phyloP scores from a whole-genome alignment of 2,888 invertebrate genomes.

The Ceriagrion tenellum region DNA sequence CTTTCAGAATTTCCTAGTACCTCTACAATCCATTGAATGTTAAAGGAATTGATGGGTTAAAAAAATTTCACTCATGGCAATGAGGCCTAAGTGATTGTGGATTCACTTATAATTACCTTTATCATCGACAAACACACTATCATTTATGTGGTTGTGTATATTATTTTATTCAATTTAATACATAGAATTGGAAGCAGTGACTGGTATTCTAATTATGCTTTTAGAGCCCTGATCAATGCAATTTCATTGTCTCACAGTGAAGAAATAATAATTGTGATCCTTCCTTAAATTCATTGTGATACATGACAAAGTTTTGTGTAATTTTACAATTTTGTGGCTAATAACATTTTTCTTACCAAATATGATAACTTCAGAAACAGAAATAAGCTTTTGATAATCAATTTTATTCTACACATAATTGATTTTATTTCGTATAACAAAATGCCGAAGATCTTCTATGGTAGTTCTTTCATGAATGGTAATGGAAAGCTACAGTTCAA shows the following conservation, averaged over 20 bases:
- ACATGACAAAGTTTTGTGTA: conserved; percentile 60
- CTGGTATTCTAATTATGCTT: conserved; percentile 49
- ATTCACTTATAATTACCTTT: conserved; percentile 11
- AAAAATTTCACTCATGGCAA: neutral
- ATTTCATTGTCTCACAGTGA: conserved; percentile 38
- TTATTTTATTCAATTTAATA: conserved; percentile 50
- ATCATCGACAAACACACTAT: neutral
- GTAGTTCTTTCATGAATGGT: neutral
- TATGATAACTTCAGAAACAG: conserved; percentile 41
- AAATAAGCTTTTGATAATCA: conserved; percentile 60
- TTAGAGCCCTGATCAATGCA: conserved; percentile 53
- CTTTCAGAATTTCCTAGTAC: conserved; percentile 34
- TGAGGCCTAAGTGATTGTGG: conserved; percentile 41
- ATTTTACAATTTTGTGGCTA: conserved; percentile 65
- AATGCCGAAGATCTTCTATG: neutral
- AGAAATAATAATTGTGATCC: conserved; percentile 42
- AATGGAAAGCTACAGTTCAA: conserved; percentile 24
- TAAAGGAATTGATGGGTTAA: neutral
- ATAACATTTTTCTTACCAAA: conserved; percentile 55
- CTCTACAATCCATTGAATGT: conserved; percentile 18
- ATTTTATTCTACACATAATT: conserved; percentile 4
- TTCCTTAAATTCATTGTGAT: conserved; percentile 64
- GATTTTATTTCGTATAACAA: conserved; percentile 34
- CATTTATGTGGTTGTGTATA: conserved; percentile 15
- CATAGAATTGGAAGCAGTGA: conserved; percentile 46